Evolutionary conservation across 2,888 invertebrate genomes (phyloP).

Genomic region (Drosophila nr. fundita): DNA sequence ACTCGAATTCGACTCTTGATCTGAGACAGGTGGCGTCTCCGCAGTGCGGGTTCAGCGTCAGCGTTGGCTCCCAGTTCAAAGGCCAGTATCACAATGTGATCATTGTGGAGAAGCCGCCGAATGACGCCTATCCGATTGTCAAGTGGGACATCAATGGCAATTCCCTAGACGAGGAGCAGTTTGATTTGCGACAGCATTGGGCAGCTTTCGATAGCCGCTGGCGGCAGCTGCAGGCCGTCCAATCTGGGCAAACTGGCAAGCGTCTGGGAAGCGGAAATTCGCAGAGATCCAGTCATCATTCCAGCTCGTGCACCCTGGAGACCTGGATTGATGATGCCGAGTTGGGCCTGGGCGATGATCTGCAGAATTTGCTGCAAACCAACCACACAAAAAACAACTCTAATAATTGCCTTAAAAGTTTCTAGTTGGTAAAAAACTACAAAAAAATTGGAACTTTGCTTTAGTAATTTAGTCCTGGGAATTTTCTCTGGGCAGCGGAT

Average conservation of each 20-base stretch:
- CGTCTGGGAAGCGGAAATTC: constrained; percentile 65
- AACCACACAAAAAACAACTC: constrained; percentile 46
- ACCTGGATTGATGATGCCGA: constrained; percentile 85
- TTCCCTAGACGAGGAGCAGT: constrained; percentile 79
- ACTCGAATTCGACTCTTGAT: constrained; percentile 81
- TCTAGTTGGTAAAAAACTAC: constrained; percentile 35
- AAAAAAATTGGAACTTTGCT: neutral
- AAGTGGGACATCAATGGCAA: constrained; percentile 84
- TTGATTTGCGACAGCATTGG: constrained; percentile 69
- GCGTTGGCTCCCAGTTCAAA: constrained; percentile 76
- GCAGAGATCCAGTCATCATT: constrained; percentile 81
- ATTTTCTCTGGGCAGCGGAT: constrained; percentile 5
- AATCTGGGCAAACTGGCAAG: constrained; percentile 42
- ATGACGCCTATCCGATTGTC: constrained; percentile 76
- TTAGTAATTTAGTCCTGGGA: neutral
- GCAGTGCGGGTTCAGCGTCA: constrained; percentile 73
- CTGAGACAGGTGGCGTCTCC: constrained; percentile 26
- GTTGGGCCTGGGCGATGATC: constrained; percentile 46
- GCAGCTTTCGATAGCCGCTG: constrained; percentile 77
- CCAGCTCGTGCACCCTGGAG: constrained; percentile 84
- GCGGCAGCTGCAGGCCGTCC: constrained; percentile 59
- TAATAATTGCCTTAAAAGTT: constrained; percentile 79
- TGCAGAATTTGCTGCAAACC: constrained; percentile 53
- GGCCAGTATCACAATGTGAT: constrained; percentile 81
- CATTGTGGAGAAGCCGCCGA: constrained; percentile 77